Base-by-base conservation (phyloP, 2,797 vertebrate genomes). In the Eurystomus glaucurus region DNA sequence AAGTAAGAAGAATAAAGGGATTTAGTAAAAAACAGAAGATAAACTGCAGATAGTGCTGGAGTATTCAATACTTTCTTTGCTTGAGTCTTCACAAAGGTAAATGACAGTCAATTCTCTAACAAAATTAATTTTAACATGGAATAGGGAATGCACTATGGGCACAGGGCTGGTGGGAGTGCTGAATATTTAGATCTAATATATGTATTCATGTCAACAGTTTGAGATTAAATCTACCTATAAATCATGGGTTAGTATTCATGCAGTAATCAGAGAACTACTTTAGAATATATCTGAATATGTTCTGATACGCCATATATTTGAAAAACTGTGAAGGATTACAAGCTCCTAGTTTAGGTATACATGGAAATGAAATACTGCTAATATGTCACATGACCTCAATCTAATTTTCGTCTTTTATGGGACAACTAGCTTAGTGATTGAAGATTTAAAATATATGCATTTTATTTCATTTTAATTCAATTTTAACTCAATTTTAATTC, bases 231-330 rank as follows among this genome's bases (percentile, higher is more conserved):
- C 72, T 14, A 69, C 21, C 2, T 14, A 48, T 61, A 86, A 86
- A 81, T 90, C 35, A 69, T 39, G 14, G 26, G 26, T 92, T 54
- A 86, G n/a, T 90, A 94, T 61, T 86, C 10, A 83, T 69, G 69
- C 60, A 87, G 64, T 85, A 81, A 81, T 65, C 41, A 89, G 50
- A 88, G 19, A 90, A 81, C 3, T 80, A 52, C 82, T 81, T 79
- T 58, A 78, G 61, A 88, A 90, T 82, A 43, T n/a, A 84, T 78
- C 88, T 92, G 31, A 92, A 86, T 84, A 29, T 31, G 54, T 78
- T 72, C 52, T 77, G 50, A 64, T 41, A 41, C 41, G 20, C 6
- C 54, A 69, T 55, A 69, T 66, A 79, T 54, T 46, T 79, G 26
- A 76, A 94, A 93, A 94, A 46, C 28, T 51, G 29, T 43, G 33